Base-by-base conservation (phyloP, 2,797 vertebrate species). In the Echiichthys vipera region DNA sequence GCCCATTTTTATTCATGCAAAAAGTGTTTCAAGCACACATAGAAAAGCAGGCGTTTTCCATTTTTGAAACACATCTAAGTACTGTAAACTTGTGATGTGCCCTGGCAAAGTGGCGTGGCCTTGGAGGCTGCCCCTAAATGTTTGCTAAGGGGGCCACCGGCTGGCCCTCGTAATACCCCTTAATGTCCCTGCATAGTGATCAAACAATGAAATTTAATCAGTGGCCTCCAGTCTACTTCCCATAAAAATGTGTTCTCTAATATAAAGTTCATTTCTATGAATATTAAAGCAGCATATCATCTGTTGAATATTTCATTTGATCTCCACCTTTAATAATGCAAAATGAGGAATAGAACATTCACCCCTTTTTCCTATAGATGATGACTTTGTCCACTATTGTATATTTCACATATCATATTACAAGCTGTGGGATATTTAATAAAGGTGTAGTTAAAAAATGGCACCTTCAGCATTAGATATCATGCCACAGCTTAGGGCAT, bases 221-320 rank as follows among this genome's bases (percentile, higher is more conserved):
- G 91, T 91, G 80, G 88, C 89, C 91, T 91, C 82, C 82, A 89
- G 90, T 92, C 91, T 90, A 84, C 83, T 85, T 87, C 90, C 84
- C 90, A 93, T 93, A 92, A 94, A 93, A 94, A 90, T 88, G 84
- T 93, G 89, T 94, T 94, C 91, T 89, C 89, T 94, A 92, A 94
- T 94, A 93, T 91, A 94, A 95, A 94, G 94, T 95, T 94, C 92
- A 94, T 90, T 94, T 94, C 92, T 94, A 95, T 94, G 91, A 94
- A 95, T 95, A 95, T 95, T 94, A 94, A 92, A 95, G 86, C 85
- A 85, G 83, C 91, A 93, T 90, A 94, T 93, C 86, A 93, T 93
- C 88, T 86, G 85, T 91, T 95, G 90, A 94, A 95, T 94, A 92
- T 94, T 95, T 95, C 74, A 95, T 95, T 91, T 90, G 90, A 92